Evolutionary conservation across 64 coral and sea anemone species (phyloP).

Genomic region (Dendronephthya gigantea): DNA sequence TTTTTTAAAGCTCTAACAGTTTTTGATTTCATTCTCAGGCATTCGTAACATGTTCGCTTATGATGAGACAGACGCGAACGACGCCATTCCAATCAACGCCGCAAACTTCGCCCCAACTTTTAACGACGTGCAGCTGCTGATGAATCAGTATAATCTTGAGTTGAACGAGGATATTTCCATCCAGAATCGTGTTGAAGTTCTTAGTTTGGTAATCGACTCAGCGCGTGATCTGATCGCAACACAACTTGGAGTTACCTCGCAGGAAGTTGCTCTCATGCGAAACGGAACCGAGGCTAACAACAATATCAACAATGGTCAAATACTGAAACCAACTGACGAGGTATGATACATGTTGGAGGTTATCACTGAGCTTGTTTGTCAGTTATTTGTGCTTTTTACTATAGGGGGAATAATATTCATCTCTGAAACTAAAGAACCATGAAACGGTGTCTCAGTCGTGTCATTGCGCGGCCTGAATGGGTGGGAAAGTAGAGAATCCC

Average conservation of each 20-base stretch:
- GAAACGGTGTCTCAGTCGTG: no score
- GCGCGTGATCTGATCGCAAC: not conserved
- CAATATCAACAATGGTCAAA: conserved; percentile 14
- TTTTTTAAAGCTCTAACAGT: no score
- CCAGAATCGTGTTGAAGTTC: not conserved
- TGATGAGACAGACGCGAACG: not conserved
- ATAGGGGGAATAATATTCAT: no score
- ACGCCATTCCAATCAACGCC: conserved; percentile 22
- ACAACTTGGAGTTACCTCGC: not conserved
- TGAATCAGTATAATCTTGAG: not conserved
- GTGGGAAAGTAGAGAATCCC: no score
- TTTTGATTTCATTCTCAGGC: not conserved
- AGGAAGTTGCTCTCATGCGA: conserved; percentile 21
- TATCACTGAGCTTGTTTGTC: no score
- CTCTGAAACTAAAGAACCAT: no score
- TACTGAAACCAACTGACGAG: conserved; percentile 6
- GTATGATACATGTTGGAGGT: no score
- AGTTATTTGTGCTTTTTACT: no score
- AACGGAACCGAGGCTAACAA: conserved; percentile 33
- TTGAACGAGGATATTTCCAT: conserved; percentile 9
- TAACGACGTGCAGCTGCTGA: not conserved
- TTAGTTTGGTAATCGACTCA: not conserved
- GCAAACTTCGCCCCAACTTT: conserved; percentile 6
- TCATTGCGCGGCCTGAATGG: no score
- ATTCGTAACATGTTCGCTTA: conserved; percentile 21